Base-by-base conservation (phyloP, 2,888 invertebrate genomes). In the Gisinianus flammeolus region DNA sequence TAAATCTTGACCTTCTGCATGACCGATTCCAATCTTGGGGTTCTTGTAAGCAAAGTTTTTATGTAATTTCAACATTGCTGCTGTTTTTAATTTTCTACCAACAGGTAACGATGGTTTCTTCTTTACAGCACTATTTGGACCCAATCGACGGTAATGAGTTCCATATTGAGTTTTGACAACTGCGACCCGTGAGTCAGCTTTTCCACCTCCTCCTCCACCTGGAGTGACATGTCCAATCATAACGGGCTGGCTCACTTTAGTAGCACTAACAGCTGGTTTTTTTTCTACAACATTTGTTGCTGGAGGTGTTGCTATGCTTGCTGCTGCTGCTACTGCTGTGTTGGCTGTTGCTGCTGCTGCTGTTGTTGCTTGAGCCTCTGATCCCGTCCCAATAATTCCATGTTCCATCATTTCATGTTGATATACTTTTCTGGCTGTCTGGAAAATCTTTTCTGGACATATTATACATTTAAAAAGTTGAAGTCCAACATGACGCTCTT, bases 401-500 rank as follows among this genome's bases (percentile, higher is more conserved):
- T 84, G 84, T 8, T 62, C 76, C 54, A 78, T 80, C 69, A 80
- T 77, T 74, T 85, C 85, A 76, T 85, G 85, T 31, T 79, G 68
- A 72, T 79, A 82, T 19, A 83, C 81, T 24, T 76, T 66, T 52
- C 81, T 79, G 0, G 81, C 76, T 16, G 82, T 81, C 12, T 70
- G 78, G 12, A 80, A 79, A 10, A 82, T 54, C 16, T 76, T 68
- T 26, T 81, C 82, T 56, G 56, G 56, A 69, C 85, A 85, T 67
- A 79, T 74, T n/a, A 75, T 69, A 76, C 85, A 85, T 74, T 83
- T 85, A 77, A 81, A 85, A n/a, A 83, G 72, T n/a, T 79, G 81
- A 24, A 78, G 68, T 12, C 83, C 83, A 28, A 83, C 79, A 28
- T 84, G 84, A 16, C 82, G 81, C 22, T 82, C 79, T 75, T 81